Base-by-base conservation (phyloP, 2,113 vertebrate genomes). In the Chinchilla lanigera region DNA sequence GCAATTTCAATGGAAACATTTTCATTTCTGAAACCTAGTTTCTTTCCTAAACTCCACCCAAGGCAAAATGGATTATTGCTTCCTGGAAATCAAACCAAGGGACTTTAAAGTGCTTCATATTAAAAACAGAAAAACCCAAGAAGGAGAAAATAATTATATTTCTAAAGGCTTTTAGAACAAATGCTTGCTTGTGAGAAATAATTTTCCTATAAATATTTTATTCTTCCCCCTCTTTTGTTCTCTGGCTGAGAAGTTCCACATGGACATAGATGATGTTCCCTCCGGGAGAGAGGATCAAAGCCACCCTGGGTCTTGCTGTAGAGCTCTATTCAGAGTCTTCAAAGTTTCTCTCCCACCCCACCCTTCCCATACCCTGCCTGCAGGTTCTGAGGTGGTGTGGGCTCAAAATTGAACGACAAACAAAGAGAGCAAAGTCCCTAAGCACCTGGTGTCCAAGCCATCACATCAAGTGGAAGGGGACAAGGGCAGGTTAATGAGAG, bases 21-120 rank as follows among this genome's bases (percentile, higher is more conserved):
- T 95, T 92, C 90, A 61, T 69, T 94, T 92, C 84, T 83, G 92
- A 97, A 94, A 82, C 44, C 52, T 41, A 56, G 56, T 96, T 93
- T 96, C 90, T 96, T 93, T 81, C 67, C 80, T 90, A 94, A 97
- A 97, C 90, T 94, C 96, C 65, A 89, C 98, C 94, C 97, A 97
- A 96, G 96, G 96, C 97, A 97, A 97, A 95, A 94, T 67, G 88
- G 92, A 94, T 97, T 97, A 98, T 94, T 97, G 71, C 96, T 98
- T 97, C 97, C 96, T 98, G 97, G 97, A 98, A 97, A 94, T 96
- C 33, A 60, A 97, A 92, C 87, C 77, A 83, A 52, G 82, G 81
- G 95, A 97, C 94, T 97, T 97, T 92, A 96, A 97, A 98, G 95
- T 96, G 97, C 92, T 98, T 97, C 96, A 96, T 97, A 97, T 96